Base-by-base conservation (phyloP, 2,113 vertebrate species). In the Pluvialis apricaria region DNA sequence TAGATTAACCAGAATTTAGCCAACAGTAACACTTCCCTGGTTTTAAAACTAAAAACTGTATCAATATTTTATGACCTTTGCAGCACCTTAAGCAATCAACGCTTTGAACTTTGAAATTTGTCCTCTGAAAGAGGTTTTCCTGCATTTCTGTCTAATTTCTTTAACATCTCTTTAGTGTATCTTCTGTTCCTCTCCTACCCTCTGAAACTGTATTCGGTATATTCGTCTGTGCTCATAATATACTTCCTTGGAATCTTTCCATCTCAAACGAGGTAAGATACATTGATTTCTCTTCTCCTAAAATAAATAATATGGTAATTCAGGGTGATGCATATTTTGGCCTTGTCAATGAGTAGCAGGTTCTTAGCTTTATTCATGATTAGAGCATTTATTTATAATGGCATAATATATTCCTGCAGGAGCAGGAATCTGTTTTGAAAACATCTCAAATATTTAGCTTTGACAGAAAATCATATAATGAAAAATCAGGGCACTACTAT, bases 361-460 rank as follows among this genome's bases (percentile, higher is more conserved):
- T 77, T 82, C 60, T 83, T 69, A 88, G 21, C 19, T 90, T 13
- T 86, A 20, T 61, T 90, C 3, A n/a, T 32, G 11, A 68, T 61
- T 62, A 81, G 12, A 49, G 4, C 26, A 55, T 70, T 95, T 95
- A 78, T 86, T 96, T 73, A 86, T 95, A 85, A 79, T 20, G 3
- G 40, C 31, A 61, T 79, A 94, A 90, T 34, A 75, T 24, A 52
- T 60, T 88, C 58, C 42, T 65, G 10, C 73, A 94, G 8, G 29
- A 71, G 45, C 18, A 16, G 73, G 86, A 87, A 97, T 88, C 69
- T 76, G 32, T 24, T 72, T 94, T 87, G 70, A 93, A 95, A 79
- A 85, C 49, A 62, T 78, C 69, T 93, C 4, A 64, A 58, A 29
- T 76, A 69, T 60, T 95, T 96, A 16, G 1, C 40, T 77, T 87